Evolutionary conservation across 2,113 vertebrate genomes (phyloP).

Genomic region (Trogon melanurus): DNA sequence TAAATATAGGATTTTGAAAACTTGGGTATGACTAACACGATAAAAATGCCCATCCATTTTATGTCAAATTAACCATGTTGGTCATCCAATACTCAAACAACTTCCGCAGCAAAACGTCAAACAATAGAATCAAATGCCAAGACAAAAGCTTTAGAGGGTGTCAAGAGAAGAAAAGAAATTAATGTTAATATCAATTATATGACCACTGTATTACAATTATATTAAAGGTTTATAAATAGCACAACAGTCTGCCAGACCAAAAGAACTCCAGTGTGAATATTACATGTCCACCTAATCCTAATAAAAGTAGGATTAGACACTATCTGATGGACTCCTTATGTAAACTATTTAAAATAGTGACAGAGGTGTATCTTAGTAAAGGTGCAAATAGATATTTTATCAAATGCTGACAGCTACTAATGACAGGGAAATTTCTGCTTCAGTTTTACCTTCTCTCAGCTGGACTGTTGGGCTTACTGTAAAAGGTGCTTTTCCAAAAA

Average conservation of each 20-base stretch:
- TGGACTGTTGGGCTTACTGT: background rate
- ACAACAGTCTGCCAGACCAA: background rate
- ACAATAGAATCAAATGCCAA: conserved; percentile 39
- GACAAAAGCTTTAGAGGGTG: background rate
- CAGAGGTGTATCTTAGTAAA: background rate
- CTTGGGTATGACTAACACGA: background rate
- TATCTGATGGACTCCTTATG: background rate
- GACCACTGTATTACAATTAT: background rate
- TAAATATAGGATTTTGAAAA: background rate
- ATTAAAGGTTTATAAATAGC: conserved; percentile 21
- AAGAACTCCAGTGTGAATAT: background rate
- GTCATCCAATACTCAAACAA: background rate
- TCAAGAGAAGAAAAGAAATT: background rate
- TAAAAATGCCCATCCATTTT: conserved; percentile 2
- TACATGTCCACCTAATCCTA: background rate
- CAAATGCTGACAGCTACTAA: conserved; percentile 1
- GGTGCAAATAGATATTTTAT: background rate
- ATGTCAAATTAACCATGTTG: background rate
- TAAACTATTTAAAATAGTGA: background rate
- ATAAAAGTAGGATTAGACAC: background rate
- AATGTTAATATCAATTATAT: background rate
- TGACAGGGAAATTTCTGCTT: background rate
- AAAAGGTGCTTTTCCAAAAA: conserved; percentile 12
- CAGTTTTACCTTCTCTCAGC: background rate
- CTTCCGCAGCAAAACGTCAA: conserved; percentile 11